These are phyloP conservation scores for Brachyrhaphis roseni DNA, from an alignment of 2,797 vertebrate species.

Conservation along the genomic window DNA sequence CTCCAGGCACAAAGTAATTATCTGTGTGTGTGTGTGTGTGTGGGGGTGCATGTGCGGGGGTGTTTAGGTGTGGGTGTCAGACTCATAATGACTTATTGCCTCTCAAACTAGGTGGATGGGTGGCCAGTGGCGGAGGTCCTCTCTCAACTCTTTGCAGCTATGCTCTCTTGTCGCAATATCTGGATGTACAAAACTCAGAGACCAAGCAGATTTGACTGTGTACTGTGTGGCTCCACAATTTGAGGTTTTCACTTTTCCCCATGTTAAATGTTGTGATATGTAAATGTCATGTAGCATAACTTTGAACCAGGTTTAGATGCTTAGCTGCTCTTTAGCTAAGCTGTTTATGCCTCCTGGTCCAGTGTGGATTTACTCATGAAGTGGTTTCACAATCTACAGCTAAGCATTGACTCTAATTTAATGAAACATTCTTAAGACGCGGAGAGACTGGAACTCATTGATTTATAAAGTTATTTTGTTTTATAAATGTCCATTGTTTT, in stretches of 20 bases:
- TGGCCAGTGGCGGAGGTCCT: slow-evolving; percentile 1
- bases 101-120: slow-evolving; percentile 36
- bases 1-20: slow-evolving; percentile 22
- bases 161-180: not conserved
- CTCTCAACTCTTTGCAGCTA: not conserved
- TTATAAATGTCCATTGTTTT: not conserved
- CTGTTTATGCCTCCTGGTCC: not conserved
- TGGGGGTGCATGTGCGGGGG: slow-evolving; percentile 9
- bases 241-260: not conserved
- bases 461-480: not conserved
- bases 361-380: not conserved
- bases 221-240: not conserved
- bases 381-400: not conserved
- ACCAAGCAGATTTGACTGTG: not conserved
- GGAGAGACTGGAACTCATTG: not conserved
- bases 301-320: not conserved
- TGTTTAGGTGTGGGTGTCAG: slow-evolving; percentile 9
- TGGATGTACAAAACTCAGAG: not conserved
- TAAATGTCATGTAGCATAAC: not conserved
- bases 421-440: not conserved
- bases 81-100: slow-evolving; percentile 54
- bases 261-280: not conserved
- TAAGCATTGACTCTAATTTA: not conserved
- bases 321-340: not conserved
- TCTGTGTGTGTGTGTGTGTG: slow-evolving; percentile 10